These are phyloP conservation scores for Amphiprion percula DNA, from an alignment of 2,113 vertebrate genomes.

Conservation along the genomic window DNA sequence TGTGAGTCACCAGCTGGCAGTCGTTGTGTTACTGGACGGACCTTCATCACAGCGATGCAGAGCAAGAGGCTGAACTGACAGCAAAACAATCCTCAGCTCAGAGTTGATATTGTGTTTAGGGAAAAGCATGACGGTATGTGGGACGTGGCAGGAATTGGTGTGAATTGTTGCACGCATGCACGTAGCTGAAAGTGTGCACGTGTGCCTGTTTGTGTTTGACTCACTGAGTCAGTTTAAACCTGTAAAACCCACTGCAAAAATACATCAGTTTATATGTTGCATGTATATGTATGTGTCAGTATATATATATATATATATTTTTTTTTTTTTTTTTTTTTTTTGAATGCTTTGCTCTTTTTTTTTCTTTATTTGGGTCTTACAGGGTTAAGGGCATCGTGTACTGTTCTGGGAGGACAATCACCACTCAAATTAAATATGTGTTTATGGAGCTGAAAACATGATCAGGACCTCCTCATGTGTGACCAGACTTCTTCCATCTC, in stretches of 20 bases:
- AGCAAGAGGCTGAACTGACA: slow-evolving; percentile 36
- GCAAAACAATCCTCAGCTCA: slow-evolving; percentile 47
- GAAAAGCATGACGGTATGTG: neutral
- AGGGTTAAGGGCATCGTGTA: neutral
- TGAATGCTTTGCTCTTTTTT: too few species aligned
- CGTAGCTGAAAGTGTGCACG: neutral
- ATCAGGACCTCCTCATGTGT: slow-evolving; percentile 12
- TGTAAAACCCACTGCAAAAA: too few species aligned
- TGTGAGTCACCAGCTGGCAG: slow-evolving; percentile 70
- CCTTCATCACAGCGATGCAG: slow-evolving; percentile 61
- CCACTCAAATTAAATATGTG: neutral
- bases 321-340: too few species aligned
- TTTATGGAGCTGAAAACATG: neutral
- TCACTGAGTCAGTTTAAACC: neutral
- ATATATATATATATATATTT: too few species aligned
- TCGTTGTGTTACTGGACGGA: slow-evolving; percentile 69
- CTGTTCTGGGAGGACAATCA: neutral
- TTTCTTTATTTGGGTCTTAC: too few species aligned
- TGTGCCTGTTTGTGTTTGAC: neutral
- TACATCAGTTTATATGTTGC: too few species aligned
- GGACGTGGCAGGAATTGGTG: neutral
- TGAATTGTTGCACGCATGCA: neutral
- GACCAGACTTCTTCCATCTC: slow-evolving; percentile 28
- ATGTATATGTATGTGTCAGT: too few species aligned
- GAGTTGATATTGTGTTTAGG: slow-evolving; percentile 38